These are phyloP conservation scores for Flabesymbios commensalis DNA, from an alignment of 2,888 invertebrate genomes.

Conservation along the genomic window DNA sequence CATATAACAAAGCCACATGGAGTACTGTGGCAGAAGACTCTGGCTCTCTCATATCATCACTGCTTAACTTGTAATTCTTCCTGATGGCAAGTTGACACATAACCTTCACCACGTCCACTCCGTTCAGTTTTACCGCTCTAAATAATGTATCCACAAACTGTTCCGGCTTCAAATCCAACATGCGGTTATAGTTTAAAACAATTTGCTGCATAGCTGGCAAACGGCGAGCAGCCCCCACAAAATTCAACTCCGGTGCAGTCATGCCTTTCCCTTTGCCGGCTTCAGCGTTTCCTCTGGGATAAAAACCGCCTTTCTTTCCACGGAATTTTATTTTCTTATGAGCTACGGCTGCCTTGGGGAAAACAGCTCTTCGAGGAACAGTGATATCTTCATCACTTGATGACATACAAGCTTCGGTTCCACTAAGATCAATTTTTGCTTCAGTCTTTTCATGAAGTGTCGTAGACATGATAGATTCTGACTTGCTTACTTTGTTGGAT, in stretches of 20 bases:
- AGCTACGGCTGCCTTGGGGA: not conserved
- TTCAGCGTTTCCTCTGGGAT: not conserved
- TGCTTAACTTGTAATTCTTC: constrained; percentile 4
- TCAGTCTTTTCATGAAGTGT: not conserved
- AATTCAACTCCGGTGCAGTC: not conserved
- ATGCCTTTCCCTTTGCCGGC: not conserved
- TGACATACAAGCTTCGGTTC: not conserved
- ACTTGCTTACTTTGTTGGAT: not conserved
- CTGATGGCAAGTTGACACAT: not conserved
- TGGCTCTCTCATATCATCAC: constrained; percentile 7
- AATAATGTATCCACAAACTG: constrained; percentile 6
- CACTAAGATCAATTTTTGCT: not conserved
- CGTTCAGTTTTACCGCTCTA: constrained; percentile 8
- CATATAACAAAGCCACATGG: constrained; percentile 12
- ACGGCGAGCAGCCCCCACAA: not conserved
- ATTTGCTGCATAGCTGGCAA: constrained; percentile 1
- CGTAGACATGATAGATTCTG: not conserved
- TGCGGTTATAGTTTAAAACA: constrained; percentile 2
- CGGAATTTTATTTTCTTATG: not conserved
- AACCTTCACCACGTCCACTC: constrained; percentile 9
- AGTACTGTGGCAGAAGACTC: constrained; percentile 13
- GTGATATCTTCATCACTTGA: not conserved
- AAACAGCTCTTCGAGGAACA: not conserved
- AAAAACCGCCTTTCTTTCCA: not conserved
- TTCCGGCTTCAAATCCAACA: not conserved